A percentile compares a stretch with the other conserved stretches of the same genome.
phyloP scores from a whole-genome alignment of 2,797 vertebrate species.

The Carapus acus region DNA sequence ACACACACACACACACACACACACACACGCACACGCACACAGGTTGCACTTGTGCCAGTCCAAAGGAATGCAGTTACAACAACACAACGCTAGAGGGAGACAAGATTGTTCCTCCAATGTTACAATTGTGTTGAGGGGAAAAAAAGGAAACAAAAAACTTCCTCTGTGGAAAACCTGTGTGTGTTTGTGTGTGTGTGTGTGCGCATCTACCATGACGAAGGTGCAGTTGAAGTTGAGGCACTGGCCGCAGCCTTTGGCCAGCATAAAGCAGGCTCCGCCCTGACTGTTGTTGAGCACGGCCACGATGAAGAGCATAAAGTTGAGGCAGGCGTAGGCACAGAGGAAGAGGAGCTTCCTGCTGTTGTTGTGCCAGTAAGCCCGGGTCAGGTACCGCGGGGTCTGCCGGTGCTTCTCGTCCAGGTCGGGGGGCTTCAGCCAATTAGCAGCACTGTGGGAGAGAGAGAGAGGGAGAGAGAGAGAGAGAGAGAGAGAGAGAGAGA shows the following conservation, averaged over 20 bases:
- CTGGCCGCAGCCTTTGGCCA: constrained; percentile 82
- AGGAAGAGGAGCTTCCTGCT: constrained; percentile 77
- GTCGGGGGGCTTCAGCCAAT: constrained; percentile 80
- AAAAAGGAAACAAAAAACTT: too few species aligned
- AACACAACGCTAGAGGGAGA: too few species aligned
- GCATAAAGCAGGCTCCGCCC: constrained; percentile 59
- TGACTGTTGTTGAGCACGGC: constrained; percentile 60
- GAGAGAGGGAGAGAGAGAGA: background rate
- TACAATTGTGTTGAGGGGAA: too few species aligned
- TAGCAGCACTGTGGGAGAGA: constrained; percentile 71
- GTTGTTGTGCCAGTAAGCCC: constrained; percentile 83
- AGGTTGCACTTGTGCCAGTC: too few species aligned
- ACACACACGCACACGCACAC: constrained; percentile 9
- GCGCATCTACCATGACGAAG: constrained; percentile 81
- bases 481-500: background rate
- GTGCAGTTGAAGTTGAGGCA: constrained; percentile 90
- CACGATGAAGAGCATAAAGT: constrained; percentile 69
- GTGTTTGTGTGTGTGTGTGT: too few species aligned
- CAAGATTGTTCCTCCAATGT: too few species aligned
- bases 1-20: constrained; percentile 8
- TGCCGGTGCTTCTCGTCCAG: constrained; percentile 33
- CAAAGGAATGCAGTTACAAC: too few species aligned
- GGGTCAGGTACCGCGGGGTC: constrained; percentile 70
- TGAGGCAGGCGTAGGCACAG: constrained; percentile 66
- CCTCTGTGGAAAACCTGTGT: too few species aligned